Base-by-base conservation (phyloP, 2,888 invertebrate genomes). In the Cephonodes hylas region DNA sequence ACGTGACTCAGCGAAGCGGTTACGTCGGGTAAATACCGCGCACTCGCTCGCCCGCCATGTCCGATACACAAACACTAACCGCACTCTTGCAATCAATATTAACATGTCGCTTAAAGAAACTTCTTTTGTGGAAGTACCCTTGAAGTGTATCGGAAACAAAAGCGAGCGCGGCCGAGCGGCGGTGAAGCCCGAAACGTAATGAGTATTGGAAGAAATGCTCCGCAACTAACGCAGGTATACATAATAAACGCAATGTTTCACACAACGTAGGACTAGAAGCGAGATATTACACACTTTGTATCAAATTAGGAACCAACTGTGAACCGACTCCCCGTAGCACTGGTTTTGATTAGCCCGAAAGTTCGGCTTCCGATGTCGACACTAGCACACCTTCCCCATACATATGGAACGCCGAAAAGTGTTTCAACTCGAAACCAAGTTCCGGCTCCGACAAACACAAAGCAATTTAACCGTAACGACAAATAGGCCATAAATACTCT, bases 241-340 rank as follows among this genome's bases (percentile, higher is more conserved):
- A 64, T 63, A 64, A 69, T 64, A 63, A 62, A 69, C 66, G 71
- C 67, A 73, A 64, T 63, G 64, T 64, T 65, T 64, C 67, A 79
- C 79, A 81, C 80, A 75, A 80, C 83, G 73, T 74, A 73, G 77
- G 86, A 88, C 88, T 85, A 86, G 85, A 84, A 79, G 81, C 83
- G 71, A 74, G 68, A 53, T 60, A 38, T 46, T 61, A 58, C 45
- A 48, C 34, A 38, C 61, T 61, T 61, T 61, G 57, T 42, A 59
- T 48, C 53, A 60, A 63, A 48, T 45, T 63, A 63, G 63, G 63
- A 63, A 63, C 63, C 48, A 58, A 57, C 27, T 46, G 15, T 46
- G 60, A 38, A 60, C 56, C 57, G 25, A 59, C 60, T 34, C 57
- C 58, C 18, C 15, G 20, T 23, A 58, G 44, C 57, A 56, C 44